Evolutionary conservation across 2,888 invertebrate genomes (phyloP).

Genomic region (Sipha maydis): DNA sequence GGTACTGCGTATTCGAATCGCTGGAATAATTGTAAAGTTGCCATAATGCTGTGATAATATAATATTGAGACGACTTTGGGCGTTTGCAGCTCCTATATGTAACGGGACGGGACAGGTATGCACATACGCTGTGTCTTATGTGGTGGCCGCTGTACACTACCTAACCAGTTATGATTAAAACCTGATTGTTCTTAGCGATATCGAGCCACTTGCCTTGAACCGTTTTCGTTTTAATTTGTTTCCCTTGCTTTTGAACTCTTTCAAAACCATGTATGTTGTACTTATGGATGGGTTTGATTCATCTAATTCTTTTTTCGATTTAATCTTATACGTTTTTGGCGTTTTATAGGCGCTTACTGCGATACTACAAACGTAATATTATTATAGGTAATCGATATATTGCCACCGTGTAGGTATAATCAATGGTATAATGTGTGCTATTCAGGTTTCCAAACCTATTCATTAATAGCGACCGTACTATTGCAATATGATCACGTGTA

Average conservation of each 20-base stretch:
- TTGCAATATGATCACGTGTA: not conserved
- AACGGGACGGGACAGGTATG: conserved; percentile 37
- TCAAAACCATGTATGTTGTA: not conserved
- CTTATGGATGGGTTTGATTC: not conserved
- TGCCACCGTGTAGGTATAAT: not conserved
- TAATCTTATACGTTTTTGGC: not conserved
- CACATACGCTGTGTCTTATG: too few species aligned
- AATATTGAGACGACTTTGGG: conserved; percentile 36
- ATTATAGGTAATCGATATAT: not conserved
- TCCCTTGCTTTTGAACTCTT: conserved; percentile 55
- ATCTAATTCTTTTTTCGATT: not conserved
- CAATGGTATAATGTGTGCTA: not conserved
- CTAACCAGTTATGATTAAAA: conserved; percentile 49
- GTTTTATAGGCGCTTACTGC: not conserved
- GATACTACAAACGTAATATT: not conserved
- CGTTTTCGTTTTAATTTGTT: conserved; percentile 50
- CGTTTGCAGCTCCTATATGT: conserved; percentile 38
- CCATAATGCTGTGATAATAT: conserved; percentile 45
- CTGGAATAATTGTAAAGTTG: conserved; percentile 31
- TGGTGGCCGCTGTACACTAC: not conserved
- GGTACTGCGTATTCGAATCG: not conserved
- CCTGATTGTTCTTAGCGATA: conserved; percentile 47
- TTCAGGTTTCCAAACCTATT: not conserved
- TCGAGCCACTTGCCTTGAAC: conserved; percentile 56
- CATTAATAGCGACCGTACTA: not conserved